phyloP scores from a whole-genome alignment of 2,113 vertebrate genomes.

The Dromas ardeola region DNA sequence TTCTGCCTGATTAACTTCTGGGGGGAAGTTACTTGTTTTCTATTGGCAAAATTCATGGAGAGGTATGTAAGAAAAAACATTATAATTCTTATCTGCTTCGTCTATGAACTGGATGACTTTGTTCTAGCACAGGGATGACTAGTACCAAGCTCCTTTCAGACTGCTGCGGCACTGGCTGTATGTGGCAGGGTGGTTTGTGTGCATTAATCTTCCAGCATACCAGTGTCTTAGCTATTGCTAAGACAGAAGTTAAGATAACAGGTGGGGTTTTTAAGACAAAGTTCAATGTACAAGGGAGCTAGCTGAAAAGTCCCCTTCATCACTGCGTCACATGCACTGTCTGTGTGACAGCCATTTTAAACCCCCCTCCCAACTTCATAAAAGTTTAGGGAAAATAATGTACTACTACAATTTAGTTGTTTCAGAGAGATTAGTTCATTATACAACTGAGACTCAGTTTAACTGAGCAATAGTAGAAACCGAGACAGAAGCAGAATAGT shows the following conservation, averaged over 20 bases:
- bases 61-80: accelerated
- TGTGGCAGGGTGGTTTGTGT: background rate
- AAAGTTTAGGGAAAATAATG: background rate
- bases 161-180: background rate
- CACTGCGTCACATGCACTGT: too few species aligned
- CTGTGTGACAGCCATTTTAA: background rate
- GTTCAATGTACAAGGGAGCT: background rate
- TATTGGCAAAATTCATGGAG: background rate
- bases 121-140: background rate
- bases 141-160: background rate
- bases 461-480: slow-evolving; percentile 35
- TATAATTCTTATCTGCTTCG: background rate
- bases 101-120: background rate
- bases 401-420: too few species aligned
- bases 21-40: background rate
- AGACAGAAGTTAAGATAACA: background rate
- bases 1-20: background rate
- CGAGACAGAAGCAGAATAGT: background rate
- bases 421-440: background rate
- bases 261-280: too few species aligned
- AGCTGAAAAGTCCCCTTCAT: background rate
- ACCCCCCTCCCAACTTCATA: background rate
- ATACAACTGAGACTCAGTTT: background rate
- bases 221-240: too few species aligned
- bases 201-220: background rate